Conservation (phyloP, 2,113 vertebrate species). For the Sapajus apella region DNA sequence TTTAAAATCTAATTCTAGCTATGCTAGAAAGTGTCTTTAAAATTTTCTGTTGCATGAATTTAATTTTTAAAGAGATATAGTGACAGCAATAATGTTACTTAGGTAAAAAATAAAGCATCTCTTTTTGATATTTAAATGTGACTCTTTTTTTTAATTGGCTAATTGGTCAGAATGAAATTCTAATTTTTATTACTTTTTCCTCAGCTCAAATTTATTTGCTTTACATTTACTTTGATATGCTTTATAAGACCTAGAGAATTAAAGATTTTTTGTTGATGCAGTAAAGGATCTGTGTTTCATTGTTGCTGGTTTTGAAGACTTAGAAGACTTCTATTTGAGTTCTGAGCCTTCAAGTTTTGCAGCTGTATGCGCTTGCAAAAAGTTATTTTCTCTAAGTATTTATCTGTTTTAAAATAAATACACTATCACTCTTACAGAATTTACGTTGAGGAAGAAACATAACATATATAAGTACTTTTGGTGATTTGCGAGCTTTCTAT, state of each 20-base stretch:
- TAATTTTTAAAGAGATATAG: background rate
- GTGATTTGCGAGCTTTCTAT: background rate
- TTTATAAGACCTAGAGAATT: background rate
- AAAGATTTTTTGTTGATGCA: background rate
- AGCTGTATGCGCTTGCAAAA: background rate
- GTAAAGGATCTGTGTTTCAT: background rate
- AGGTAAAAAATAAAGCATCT: background rate
- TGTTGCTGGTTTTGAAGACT: background rate
- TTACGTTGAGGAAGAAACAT: background rate
- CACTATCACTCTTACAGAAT: background rate
- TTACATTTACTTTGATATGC: background rate
- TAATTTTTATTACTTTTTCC: background rate
- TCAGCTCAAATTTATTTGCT: background rate
- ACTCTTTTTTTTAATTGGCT: background rate
- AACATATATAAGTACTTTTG: background rate
- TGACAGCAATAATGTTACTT: background rate
- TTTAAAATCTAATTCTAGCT: background rate
- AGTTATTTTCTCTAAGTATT: background rate
- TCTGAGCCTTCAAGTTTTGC: background rate
- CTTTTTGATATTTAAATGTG: background rate
- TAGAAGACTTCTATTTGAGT: background rate
- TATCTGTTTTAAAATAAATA: background rate
- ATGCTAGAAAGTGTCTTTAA: background rate
- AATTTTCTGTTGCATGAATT: background rate
- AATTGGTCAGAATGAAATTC: background rate